Base-by-base conservation (phyloP, 2,113 vertebrate species). In the Synchiropus splendidus region DNA sequence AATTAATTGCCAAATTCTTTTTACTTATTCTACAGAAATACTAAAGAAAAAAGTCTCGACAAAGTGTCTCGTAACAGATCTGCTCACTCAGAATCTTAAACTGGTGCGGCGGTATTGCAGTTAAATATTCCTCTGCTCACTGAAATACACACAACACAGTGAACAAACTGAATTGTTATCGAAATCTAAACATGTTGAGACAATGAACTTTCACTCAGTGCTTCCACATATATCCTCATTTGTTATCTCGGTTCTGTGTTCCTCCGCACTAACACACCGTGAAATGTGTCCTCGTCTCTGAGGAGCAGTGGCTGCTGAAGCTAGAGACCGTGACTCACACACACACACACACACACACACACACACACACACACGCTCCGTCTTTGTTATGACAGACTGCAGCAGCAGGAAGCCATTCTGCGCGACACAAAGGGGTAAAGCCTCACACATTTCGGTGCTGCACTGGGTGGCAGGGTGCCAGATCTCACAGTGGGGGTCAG, bases 321-420 rank as follows among this genome's bases (percentile, higher is more conserved):
- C 58, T 55, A 42, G 59, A 51, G 40, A 55, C 54, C 52, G 50
- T 64, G 62, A 67, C 59, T 56, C 54, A 45, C 49, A 42, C 21
- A 27, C 21, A 27, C 21, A 27, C 21, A 27, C 21, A 4, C 8
- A 27, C 21, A 27, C 4, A 27, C 21, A 27, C 21, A 27, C 21
- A 27, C 21, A 27, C 21, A n/a, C 40, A 41, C 53, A 59, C 46
- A 66, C 47, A 46, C 55, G 62, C 50, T 42, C 45, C 43, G 48
- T 65, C 58, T 62, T 70, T 68, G 61, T 67, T 43, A 44, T 45
- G 56, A 56, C 53, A 55, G 75, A 70, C 61, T 74, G 56, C 60
- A 61, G 56, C 71, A 66, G 64, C 48, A 60, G 73, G 70, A 77
- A 75, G 58, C 64, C 58, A 75, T 78, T 77, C 78, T 60, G 55